These are phyloP conservation scores for Cynaeus angustus DNA, from an alignment of 2,888 invertebrate species.

Conservation along the genomic window DNA sequence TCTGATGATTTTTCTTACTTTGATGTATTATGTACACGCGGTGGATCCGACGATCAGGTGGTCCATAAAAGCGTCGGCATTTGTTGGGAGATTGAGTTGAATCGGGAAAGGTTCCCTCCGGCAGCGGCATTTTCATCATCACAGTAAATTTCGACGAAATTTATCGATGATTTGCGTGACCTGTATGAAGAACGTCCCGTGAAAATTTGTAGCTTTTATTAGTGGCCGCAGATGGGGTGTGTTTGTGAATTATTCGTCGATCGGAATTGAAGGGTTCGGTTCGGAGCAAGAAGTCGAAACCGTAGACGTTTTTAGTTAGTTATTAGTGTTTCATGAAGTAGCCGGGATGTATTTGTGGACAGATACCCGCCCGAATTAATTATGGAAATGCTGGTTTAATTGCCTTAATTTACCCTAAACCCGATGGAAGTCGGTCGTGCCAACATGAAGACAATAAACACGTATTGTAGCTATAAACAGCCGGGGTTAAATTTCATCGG, in stretches of 20 bases:
- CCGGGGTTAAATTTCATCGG: background rate
- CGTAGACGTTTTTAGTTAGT: constrained; percentile 7
- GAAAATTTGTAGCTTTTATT: constrained; percentile 22
- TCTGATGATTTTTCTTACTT: constrained; percentile 40
- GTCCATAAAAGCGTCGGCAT: constrained; percentile 52
- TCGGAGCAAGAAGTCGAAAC: constrained; percentile 12
- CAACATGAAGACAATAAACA: constrained; percentile 16
- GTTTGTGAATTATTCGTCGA: constrained; percentile 12
- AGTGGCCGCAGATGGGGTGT: background rate
- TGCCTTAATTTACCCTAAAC: constrained; percentile 30
- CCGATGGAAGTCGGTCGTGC: constrained; percentile 16
- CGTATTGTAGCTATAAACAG: constrained; percentile 10
- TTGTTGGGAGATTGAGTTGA: constrained; percentile 52
- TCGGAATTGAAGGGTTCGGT: constrained; percentile 22
- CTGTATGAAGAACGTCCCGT: constrained; percentile 23
- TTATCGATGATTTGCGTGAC: constrained; percentile 41
- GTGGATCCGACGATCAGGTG: constrained; percentile 54
- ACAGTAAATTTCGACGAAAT: constrained; percentile 41
- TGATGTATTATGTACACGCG: constrained; percentile 54
- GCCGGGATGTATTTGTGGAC: constrained; percentile 14
- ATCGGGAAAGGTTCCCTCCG: constrained; percentile 32
- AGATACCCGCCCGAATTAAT: constrained; percentile 30
- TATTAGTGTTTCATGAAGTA: constrained; percentile 30
- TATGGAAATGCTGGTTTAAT: constrained; percentile 38
- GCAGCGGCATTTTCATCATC: constrained; percentile 31